These are phyloP conservation scores for Albula goreensis DNA, from an alignment of 2,113 vertebrate genomes.

Conservation along the genomic window DNA sequence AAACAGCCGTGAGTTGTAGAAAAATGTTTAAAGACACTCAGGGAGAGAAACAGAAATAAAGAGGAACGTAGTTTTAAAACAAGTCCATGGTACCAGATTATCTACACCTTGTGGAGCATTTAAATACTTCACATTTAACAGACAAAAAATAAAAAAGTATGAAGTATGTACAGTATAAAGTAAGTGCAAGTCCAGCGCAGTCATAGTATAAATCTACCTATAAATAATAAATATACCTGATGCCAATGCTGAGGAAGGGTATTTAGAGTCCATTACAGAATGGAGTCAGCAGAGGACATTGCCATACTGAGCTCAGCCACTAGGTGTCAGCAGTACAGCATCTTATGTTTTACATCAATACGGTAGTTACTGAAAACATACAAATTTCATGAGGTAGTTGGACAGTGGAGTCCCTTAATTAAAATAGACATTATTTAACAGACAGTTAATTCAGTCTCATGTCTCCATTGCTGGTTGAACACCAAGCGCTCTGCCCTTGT, in stretches of 20 bases:
- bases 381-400: not conserved
- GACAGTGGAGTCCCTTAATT: not conserved
- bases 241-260: not conserved
- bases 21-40: not conserved
- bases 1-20: not conserved
- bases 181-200: not conserved
- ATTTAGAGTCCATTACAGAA: too few species aligned
- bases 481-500: not conserved
- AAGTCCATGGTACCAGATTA: not conserved
- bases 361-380: not conserved
- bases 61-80: not conserved
- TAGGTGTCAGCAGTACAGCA: conserved; percentile 27
- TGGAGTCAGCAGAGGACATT: not conserved
- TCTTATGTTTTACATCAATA: not conserved
- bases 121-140: not conserved
- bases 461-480: not conserved
- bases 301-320: not conserved
- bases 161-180: not conserved
- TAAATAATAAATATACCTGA: not conserved
- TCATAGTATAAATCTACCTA: too few species aligned
- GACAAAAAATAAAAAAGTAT: not conserved
- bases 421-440: not conserved
- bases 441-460: not conserved
- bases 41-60: not conserved
- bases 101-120: not conserved